phyloP scores from a whole-genome alignment of 2,113 vertebrate genomes.

The Pseudonaja textilis region DNA sequence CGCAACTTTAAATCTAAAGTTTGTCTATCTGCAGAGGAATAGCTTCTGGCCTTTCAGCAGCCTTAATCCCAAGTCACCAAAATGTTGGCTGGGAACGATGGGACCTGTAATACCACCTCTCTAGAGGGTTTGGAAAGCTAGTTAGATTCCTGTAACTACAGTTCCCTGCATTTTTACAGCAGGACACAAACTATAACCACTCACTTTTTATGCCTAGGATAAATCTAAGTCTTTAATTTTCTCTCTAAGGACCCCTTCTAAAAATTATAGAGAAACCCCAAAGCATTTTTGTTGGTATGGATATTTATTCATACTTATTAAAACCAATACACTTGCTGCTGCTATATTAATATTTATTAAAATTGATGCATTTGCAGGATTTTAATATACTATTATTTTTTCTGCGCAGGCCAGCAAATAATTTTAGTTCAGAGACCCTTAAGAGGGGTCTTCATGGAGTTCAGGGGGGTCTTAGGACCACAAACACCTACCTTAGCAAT shows the following conservation, averaged over 20 bases:
- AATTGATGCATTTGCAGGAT: not conserved
- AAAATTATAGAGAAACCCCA: not conserved
- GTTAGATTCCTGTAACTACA: not conserved
- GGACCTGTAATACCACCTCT: not conserved
- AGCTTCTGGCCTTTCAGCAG: not conserved
- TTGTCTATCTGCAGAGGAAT: not conserved
- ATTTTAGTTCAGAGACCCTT: not conserved
- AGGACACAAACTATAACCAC: not conserved
- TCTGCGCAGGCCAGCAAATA: not conserved
- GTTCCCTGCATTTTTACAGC: not conserved
- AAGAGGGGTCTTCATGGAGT: not conserved
- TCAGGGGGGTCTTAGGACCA: not conserved
- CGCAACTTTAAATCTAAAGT: not conserved
- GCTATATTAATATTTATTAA: not conserved
- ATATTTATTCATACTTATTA: not conserved
- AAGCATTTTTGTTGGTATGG: not conserved
- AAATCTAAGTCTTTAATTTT: not conserved
- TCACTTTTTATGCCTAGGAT: not conserved
- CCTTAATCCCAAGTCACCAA: not conserved
- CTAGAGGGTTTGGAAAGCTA: not conserved
- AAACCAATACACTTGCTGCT: not conserved
- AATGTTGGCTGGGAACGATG: not conserved
- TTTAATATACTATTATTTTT: not conserved
- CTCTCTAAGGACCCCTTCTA: not conserved
- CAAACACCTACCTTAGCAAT: not conserved